Conservation (phyloP, 2,113 vertebrate genomes). For the Vulpes lagopus region DNA sequence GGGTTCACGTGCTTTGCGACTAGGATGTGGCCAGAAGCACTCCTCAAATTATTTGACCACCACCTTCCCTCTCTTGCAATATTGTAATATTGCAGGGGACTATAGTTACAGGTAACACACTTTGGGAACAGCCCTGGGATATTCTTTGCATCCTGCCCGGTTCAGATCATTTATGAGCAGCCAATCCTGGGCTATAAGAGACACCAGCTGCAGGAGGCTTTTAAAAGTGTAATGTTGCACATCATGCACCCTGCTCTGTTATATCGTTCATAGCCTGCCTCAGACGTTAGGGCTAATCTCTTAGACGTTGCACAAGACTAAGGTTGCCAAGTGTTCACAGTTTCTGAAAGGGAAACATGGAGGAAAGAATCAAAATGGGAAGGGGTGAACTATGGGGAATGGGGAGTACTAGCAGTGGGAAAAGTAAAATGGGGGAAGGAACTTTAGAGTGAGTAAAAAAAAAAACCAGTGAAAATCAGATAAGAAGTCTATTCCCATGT, state of each 20-base stretch:
- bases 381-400: neutral
- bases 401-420: neutral
- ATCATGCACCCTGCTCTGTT: neutral
- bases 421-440: neutral
- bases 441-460: neutral
- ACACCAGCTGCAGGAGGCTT: neutral
- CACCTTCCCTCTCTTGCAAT: neutral
- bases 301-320: neutral
- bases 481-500: neutral
- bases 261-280: neutral
- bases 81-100: neutral
- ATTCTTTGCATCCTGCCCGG: neutral
- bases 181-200: neutral
- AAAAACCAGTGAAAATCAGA: neutral
- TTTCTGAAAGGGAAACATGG: neutral
- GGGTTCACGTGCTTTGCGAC: neutral
- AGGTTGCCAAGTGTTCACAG: neutral
- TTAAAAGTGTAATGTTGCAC: rapidly evolving
- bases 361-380: neutral
- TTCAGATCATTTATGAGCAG: neutral
- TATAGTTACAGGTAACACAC: neutral
- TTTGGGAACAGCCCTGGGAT: neutral
- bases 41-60: neutral
- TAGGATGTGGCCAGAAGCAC: neutral
- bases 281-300: neutral